Base-by-base conservation (phyloP, 92 coral and sea anemone genomes). In the Zoanthus gigantus region DNA sequence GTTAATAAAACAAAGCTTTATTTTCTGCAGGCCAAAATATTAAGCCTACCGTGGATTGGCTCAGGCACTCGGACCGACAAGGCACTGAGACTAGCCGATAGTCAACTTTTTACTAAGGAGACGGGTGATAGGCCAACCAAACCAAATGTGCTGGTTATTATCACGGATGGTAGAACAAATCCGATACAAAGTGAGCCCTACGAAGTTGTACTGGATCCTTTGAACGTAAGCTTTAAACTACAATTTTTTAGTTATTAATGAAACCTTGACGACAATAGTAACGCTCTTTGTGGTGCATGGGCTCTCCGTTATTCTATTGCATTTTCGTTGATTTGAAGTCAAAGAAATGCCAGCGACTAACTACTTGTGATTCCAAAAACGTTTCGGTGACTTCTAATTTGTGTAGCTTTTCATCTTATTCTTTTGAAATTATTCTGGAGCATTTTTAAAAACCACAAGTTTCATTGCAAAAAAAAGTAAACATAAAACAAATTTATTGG, bases 21-120 rank as follows among this genome's bases (percentile, higher is more conserved):
- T 18, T 76, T 44, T n/a, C 37, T 63, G 50, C 84, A 80, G 84
- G 37, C 30, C 0, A 80, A 65, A 66, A 80, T 80, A 42, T 23
- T 61, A 61, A 44, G 57, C 60, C 7, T 80, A 17, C 74, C 73
- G 0, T 80, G 84, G 84, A 80, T 80, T 2, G 84, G 84, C 11
- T 61, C 84, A 60, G 74, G 84, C 31, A 80, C 84, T 61, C 84
- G 84, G 16, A 80, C 84, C 18, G 84, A 79, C 72, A 79, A 79
- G 60, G 84, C 84, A 1, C 73, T 79, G 0, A 61, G 58, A 9
- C 45, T 79, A 7, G 84, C 84, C 44, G 74, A 63, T 32, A 66
- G 73, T 28, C 57, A 79, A 37, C 60, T 79, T 30, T 79, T 63
- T 45, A 79, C 44, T 44, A 57, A 14, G 4, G 18, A 12, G 58